These are phyloP conservation scores for Sminthurides aquaticus DNA, from an alignment of 2,888 invertebrate genomes.

Conservation along the genomic window DNA sequence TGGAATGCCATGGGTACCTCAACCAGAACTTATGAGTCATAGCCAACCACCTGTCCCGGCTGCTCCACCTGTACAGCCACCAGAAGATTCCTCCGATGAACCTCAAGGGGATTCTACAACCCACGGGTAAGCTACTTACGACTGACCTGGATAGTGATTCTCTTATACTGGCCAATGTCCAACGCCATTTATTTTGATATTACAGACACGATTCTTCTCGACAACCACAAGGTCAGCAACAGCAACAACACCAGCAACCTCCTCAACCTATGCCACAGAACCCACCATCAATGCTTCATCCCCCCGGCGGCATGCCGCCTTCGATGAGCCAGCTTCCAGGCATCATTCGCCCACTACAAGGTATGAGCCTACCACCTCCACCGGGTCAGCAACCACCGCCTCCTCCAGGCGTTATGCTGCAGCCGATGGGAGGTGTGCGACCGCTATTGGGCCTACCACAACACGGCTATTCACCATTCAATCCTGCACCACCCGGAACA, in stretches of 20 bases:
- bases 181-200: background rate
- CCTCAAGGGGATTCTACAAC: conserved; percentile 46
- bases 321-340: conserved; percentile 48
- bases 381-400: conserved; percentile 37
- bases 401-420: conserved; percentile 22
- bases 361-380: conserved; percentile 48
- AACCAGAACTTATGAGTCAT: conserved; percentile 43
- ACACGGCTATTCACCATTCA: conserved; percentile 33
- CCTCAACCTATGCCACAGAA: conserved; percentile 43
- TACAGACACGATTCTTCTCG: conserved; percentile 27
- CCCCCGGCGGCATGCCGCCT: conserved; percentile 24
- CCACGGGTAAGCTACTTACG: conserved; percentile 20
- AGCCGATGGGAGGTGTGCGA: conserved; percentile 24
- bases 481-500: conserved; percentile 33
- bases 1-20: conserved; percentile 42
- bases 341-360: conserved; percentile 43
- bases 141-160: background rate
- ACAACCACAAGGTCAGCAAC: conserved; percentile 42
- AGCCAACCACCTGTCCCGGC: conserved; percentile 44
- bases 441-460: conserved; percentile 36
- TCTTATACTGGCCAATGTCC: too few species aligned
- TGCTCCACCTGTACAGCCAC: conserved; percentile 32
- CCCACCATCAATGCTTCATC: conserved; percentile 31
- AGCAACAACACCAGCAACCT: conserved; percentile 22
- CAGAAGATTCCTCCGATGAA: conserved; percentile 48